Conservation (phyloP, 2,797 vertebrate species). For the Lagocephalus sceleratus region DNA sequence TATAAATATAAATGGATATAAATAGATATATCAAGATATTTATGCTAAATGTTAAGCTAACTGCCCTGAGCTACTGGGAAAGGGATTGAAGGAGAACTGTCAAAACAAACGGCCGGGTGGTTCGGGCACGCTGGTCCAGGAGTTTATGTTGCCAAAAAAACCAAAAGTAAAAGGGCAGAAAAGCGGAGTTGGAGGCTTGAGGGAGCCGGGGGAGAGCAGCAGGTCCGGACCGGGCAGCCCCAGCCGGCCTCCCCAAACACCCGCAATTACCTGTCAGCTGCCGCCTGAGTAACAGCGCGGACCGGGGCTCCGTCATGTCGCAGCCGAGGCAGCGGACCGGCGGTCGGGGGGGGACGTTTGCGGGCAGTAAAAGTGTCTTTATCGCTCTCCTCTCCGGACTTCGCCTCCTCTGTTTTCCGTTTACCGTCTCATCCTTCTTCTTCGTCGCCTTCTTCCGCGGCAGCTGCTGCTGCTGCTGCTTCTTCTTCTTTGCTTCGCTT, state of each 20-base stretch:
- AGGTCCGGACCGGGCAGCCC: no score
- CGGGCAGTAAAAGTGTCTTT: slow-evolving; percentile 49
- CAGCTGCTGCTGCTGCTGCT: slow-evolving; percentile 28
- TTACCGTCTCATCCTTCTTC: slow-evolving; percentile 66
- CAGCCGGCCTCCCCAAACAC: no score
- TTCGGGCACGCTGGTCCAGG: no score
- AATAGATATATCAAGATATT: no score
- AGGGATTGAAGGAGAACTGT: neutral
- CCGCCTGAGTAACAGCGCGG: slow-evolving; percentile 92
- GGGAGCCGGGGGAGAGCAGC: no score
- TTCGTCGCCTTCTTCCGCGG: slow-evolving; percentile 25
- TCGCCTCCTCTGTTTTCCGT: slow-evolving; percentile 62
- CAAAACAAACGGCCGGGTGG: no score
- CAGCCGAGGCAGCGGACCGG: slow-evolving; percentile 32
- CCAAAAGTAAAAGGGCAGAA: no score
- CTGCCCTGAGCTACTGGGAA: neutral
- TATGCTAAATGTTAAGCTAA: no score
- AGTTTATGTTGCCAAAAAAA: neutral
- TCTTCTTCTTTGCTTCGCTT: no score
- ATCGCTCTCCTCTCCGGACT: slow-evolving; percentile 31
- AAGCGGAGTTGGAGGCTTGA: no score
- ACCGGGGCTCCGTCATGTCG: slow-evolving; percentile 94
- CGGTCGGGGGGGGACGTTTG: slow-evolving; percentile 30
- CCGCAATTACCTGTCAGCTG: slow-evolving; percentile 91
- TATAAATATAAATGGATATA: no score